Percentiles rank a stretch among this genome's conserved stretches.
Conservation (phyloP, 1,140 invertebrate genomes). For the Drosophila jambulina region DNA sequence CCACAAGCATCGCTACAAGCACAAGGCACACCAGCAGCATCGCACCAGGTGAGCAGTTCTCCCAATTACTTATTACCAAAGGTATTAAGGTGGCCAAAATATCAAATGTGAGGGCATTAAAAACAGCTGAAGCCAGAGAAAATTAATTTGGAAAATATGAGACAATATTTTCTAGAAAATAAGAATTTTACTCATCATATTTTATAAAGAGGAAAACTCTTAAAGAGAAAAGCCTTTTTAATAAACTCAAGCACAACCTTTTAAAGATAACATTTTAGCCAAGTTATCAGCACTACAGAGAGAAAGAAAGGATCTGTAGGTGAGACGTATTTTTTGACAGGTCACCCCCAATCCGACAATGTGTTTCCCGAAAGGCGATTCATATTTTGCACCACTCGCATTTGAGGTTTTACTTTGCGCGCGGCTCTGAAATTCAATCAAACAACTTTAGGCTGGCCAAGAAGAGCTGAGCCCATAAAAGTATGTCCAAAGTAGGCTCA, state of each 20-base stretch:
- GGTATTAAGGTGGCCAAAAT: not conserved
- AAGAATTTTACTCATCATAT: too few relatives aligned
- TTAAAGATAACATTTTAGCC: not conserved
- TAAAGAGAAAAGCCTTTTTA: too few relatives aligned
- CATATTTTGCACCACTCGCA: conserved; percentile 39
- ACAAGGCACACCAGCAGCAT: conserved; percentile 51
- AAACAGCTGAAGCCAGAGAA: not conserved
- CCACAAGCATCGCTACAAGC: conserved; percentile 72
- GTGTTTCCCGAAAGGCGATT: conserved; percentile 37
- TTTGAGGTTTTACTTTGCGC: conserved; percentile 31
- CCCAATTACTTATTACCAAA: conserved; percentile 4
- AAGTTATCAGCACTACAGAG: not conserved
- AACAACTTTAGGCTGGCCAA: conserved; percentile 40
- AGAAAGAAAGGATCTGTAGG: conserved; percentile 6
- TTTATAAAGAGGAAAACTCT: not conserved
- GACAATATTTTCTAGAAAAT: too few relatives aligned
- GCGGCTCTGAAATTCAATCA: conserved; percentile 42
- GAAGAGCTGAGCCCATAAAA: conserved; percentile 48
- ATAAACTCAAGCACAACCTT: not conserved
- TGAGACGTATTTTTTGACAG: conserved; percentile 49
- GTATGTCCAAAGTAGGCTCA: conserved; percentile 43
- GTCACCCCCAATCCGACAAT: conserved; percentile 10
- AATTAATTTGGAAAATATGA: not conserved
- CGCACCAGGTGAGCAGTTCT: conserved; percentile 55
- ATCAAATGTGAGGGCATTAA: not conserved